phyloP scores from a whole-genome alignment of 2,113 vertebrate species.

The Climacteris rufus region DNA sequence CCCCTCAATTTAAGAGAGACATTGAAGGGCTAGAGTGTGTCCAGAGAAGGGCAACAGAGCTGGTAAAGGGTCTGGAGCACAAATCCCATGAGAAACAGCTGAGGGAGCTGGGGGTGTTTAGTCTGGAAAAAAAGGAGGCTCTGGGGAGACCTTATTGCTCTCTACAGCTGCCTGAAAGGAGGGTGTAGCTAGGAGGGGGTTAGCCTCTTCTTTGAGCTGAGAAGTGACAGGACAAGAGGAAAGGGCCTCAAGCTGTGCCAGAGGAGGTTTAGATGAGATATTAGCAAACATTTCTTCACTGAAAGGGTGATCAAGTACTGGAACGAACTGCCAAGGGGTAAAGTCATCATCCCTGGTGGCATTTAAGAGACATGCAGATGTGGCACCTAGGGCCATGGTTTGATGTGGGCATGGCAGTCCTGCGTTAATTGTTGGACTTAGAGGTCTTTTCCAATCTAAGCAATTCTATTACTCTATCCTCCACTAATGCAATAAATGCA shows the following conservation, averaged over 20 bases:
- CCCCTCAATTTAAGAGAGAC: not conserved
- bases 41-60: not conserved
- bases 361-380: not conserved
- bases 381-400: not conserved
- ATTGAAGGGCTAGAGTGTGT: not conserved
- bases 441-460: not conserved
- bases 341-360: not conserved
- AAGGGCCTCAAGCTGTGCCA: not conserved
- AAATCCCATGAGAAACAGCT: not conserved
- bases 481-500: not conserved
- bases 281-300: not conserved
- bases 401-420: not conserved
- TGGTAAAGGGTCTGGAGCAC: not conserved
- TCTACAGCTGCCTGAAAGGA: not conserved
- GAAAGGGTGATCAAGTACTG: not conserved
- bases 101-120: not conserved
- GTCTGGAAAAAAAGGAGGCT: not conserved
- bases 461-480: not conserved
- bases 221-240: not conserved
- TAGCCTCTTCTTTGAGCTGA: not conserved
- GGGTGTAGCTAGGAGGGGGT: not conserved
- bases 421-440: not conserved
- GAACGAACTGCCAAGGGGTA: not conserved
- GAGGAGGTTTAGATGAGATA: not conserved
- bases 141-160: too few species aligned